Conservation (phyloP, 2,113 vertebrate species). For the Hydrolagus affinis region DNA sequence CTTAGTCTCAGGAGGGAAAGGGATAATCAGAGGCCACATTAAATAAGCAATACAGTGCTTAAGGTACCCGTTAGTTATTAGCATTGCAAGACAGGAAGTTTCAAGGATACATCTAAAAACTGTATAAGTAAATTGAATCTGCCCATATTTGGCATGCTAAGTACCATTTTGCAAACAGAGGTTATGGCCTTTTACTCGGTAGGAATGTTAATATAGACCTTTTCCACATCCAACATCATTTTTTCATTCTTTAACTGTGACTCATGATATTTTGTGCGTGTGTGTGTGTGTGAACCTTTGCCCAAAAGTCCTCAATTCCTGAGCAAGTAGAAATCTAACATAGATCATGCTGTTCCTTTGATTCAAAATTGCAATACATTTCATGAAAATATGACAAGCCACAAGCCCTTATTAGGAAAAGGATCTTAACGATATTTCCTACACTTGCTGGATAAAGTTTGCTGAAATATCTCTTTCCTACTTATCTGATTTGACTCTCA, state of each 20-base stretch:
- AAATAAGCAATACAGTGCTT: neutral
- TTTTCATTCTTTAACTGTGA: slow-evolving; percentile 14
- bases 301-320: neutral
- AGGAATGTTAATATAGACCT: slow-evolving; percentile 14
- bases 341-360: neutral
- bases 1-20: neutral
- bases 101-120: neutral
- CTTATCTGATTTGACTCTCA: neutral
- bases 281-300: neutral
- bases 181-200: neutral
- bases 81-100: neutral
- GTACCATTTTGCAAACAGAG: neutral
- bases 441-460: neutral
- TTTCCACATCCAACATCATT: neutral
- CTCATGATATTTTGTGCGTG: neutral
- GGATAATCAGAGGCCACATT: neutral
- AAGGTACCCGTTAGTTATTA: neutral
- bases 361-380: neutral
- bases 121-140: neutral
- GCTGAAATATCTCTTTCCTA: neutral
- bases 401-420: neutral
- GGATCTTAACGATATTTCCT: neutral
- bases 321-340: neutral
- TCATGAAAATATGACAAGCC: neutral
- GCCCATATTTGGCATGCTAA: neutral